Conservation (phyloP, 1,140 invertebrate genomes). For the Delia radicum region DNA sequence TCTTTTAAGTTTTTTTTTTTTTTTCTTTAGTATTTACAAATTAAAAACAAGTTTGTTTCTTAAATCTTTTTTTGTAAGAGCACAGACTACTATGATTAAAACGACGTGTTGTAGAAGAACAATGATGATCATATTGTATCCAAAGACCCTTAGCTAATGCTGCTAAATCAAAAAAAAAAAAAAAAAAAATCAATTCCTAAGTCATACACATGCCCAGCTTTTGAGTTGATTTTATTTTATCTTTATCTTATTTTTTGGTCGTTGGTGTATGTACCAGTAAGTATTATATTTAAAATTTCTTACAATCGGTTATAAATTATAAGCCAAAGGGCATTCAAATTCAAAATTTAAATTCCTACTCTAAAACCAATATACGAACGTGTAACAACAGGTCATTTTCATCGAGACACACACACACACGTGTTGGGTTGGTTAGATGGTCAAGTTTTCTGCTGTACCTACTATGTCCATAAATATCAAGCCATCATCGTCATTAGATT, state of each 20-base stretch:
- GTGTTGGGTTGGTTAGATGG: too few species aligned
- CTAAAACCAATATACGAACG: not conserved
- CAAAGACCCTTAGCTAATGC: not conserved
- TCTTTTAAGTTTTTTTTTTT: not conserved
- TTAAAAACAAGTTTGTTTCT: not conserved
- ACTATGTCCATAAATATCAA: too few species aligned
- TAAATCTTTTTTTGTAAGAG: not conserved
- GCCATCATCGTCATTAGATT: too few species aligned
- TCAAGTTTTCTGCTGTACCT: too few species aligned
- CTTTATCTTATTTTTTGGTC: not conserved
- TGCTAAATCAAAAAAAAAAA: not conserved
- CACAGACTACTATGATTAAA: not conserved
- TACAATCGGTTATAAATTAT: conserved; percentile 2
- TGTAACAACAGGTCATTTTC: conserved; percentile 1
- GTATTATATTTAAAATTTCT: not conserved
- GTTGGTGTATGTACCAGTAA: not conserved
- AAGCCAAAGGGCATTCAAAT: conserved; percentile 1
- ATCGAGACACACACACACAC: too few species aligned
- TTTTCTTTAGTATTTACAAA: not conserved
- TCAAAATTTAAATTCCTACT: not conserved
- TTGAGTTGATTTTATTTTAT: not conserved
- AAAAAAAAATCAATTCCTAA: not conserved
- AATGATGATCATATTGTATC: not conserved
- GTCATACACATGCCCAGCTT: too few species aligned
- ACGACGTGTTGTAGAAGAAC: not conserved